These are phyloP conservation scores for Neolamprologus tretocephalus DNA, from an alignment of 2,113 vertebrate genomes.

Conservation along the genomic window DNA sequence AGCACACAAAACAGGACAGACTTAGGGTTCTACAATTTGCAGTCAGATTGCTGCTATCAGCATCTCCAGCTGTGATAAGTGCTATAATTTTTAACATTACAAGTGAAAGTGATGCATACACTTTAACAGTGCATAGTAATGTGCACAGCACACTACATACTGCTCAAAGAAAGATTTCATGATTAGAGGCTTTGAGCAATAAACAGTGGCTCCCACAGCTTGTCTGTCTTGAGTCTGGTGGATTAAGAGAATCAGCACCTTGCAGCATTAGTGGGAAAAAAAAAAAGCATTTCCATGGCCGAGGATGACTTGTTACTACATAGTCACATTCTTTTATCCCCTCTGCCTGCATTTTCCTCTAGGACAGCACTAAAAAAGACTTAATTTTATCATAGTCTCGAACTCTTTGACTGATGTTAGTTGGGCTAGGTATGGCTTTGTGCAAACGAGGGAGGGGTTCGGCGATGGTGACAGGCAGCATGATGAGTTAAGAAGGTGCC, in stretches of 20 bases:
- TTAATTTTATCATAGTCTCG: slow-evolving; percentile 14
- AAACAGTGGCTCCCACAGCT: slow-evolving; percentile 81
- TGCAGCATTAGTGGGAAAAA: background rate
- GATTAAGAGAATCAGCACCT: slow-evolving; percentile 56
- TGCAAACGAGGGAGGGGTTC: slow-evolving; percentile 7
- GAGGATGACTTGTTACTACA: background rate
- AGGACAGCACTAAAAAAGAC: background rate
- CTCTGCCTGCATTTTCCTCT: background rate
- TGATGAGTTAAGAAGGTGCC: slow-evolving; percentile 59
- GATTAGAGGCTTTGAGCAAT: slow-evolving; percentile 66
- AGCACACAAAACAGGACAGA: background rate
- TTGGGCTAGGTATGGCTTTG: slow-evolving; percentile 17
- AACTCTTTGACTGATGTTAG: slow-evolving; percentile 44
- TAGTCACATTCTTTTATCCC: background rate
- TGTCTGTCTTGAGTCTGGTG: slow-evolving; percentile 80
- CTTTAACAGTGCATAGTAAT: background rate
- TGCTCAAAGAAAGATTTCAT: background rate
- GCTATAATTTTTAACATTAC: slow-evolving; percentile 25
- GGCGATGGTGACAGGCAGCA: slow-evolving; percentile 40
- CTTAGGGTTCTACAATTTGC: slow-evolving; percentile 6
- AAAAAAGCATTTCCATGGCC: background rate
- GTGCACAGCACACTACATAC: background rate
- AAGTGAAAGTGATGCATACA: slow-evolving; percentile 20
- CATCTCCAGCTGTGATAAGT: slow-evolving; percentile 55
- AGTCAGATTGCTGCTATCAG: slow-evolving; percentile 13